Base-by-base conservation (phyloP, 2,113 vertebrate genomes). In the Nymphicus hollandicus region DNA sequence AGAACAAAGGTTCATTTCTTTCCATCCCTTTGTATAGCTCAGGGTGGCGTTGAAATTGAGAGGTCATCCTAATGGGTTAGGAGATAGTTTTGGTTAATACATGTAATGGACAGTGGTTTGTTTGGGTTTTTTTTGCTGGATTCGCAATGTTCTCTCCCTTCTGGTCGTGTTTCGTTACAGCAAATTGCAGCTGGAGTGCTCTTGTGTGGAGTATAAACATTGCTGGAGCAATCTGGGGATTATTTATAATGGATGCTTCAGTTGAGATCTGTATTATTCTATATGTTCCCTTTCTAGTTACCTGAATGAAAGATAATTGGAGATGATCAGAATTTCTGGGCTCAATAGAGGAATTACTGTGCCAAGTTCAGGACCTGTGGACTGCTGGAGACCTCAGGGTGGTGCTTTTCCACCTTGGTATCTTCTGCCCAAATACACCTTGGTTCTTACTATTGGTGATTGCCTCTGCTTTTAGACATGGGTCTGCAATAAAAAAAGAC, bases 71-170 rank as follows among this genome's bases (percentile, higher is more conserved):
- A 6, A 50, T 39, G 72, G 53, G 4, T 50, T 46, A 31, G 39
- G 47, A 66, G 65, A 37, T 47, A 2, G 1, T 33, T 83, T 65
- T 28, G n/a, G 44, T 69, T 86, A 24, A 46, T 64, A 13, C n/a
- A 3, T 24, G 2, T 18, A 70, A 33, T 0, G 1, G 4, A 20
- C 41, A 53, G 18, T 16, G 33, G 56, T 58, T 58, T 58, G 56
- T 58, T 58, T 58, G 33, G 20, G 8, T 10, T 2, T 23, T 8
- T 79, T 88, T 49, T 77, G 56, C 70, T 86, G 46, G 39, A 28
- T 68, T 71, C 85, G 55, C 49, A 19, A 29, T 53, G n/a, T 81
- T 84, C 68, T 94, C 37, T 70, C 37, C 43, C 28, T 86, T 35
- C 53, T 58, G 53, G 15, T 56, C 0, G 11, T 49, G 31, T 65